Conservation (phyloP, 2,888 invertebrate genomes). For the Caenorhabditis angaria region DNA sequence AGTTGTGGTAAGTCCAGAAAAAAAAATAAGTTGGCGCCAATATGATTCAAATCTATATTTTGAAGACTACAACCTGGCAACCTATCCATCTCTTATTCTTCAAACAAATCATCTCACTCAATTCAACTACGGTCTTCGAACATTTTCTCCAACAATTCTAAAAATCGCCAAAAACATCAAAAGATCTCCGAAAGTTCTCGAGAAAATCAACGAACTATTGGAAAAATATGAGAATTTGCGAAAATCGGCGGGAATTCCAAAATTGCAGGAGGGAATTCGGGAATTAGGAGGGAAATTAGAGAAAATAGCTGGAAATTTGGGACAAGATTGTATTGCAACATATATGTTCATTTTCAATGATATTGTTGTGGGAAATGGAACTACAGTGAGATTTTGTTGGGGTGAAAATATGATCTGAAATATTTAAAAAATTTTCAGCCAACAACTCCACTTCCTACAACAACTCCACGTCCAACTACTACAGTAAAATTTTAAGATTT, state of each 20-base stretch:
- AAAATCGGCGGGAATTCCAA: not conserved
- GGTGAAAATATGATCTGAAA: no score
- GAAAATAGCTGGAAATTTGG: not conserved
- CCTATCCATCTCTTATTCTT: not conserved
- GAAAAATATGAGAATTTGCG: not conserved
- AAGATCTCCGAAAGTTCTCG: no score
- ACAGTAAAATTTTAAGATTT: no score
- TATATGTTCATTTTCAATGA: not conserved
- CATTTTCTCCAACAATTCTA: not conserved
- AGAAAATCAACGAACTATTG: not conserved
- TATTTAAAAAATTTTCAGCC: no score
- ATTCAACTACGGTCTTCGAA: not conserved
- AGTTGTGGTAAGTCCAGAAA: not conserved
- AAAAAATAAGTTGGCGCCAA: not conserved
- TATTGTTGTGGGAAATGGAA: no score
- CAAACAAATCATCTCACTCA: not conserved
- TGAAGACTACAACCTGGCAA: not conserved
- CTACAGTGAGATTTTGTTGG: no score
- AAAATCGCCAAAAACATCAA: not conserved
- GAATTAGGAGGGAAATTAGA: no score
- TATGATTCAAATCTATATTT: not conserved
- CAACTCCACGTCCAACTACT: no score
- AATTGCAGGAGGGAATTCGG: not conserved
- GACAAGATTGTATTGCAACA: not conserved
- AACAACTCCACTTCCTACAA: no score